phyloP scores from a whole-genome alignment of 2,113 vertebrate genomes.

The Pseudopodoces humilis region DNA sequence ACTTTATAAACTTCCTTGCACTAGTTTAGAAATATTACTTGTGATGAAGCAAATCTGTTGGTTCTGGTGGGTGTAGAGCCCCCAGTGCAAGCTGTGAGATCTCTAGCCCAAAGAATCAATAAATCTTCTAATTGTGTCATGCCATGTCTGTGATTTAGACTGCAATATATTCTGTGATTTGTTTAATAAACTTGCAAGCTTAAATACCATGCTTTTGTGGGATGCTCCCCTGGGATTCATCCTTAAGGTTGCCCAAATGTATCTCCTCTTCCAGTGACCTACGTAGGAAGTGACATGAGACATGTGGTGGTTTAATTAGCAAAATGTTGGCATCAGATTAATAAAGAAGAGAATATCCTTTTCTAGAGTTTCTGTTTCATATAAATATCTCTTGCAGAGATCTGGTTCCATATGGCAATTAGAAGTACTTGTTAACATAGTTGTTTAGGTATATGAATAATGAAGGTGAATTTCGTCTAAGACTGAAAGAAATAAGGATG shows the following conservation, averaged over 20 bases:
- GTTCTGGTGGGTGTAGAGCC: constrained; percentile 61
- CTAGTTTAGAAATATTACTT: constrained; percentile 55
- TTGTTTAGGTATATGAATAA: constrained; percentile 61
- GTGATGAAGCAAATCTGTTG: constrained; percentile 67
- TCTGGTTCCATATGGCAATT: constrained; percentile 73
- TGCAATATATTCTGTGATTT: constrained; percentile 64
- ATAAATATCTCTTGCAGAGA: constrained; percentile 71
- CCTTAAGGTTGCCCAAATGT: constrained; percentile 56
- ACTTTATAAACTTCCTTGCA: constrained; percentile 45
- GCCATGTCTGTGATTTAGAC: constrained; percentile 65
- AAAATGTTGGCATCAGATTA: constrained; percentile 68
- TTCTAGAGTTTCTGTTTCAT: constrained; percentile 70
- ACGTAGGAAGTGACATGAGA: constrained; percentile 69
- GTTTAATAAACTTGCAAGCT: constrained; percentile 72
- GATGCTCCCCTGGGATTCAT: constrained; percentile 66
- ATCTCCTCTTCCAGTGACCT: constrained; percentile 64
- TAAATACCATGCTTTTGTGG: constrained; percentile 71
- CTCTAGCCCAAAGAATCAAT: constrained; percentile 76
- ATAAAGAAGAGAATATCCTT: constrained; percentile 71
- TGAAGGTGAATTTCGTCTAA: constrained; percentile 54
- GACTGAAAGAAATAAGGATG: constrained; percentile 19
- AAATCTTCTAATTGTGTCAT: constrained; percentile 77
- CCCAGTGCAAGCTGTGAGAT: constrained; percentile 73
- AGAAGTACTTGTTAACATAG: constrained; percentile 68
- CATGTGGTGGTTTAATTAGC: constrained; percentile 67